Conservation (phyloP, 2,888 invertebrate genomes). For the Hyalella azteca region DNA sequence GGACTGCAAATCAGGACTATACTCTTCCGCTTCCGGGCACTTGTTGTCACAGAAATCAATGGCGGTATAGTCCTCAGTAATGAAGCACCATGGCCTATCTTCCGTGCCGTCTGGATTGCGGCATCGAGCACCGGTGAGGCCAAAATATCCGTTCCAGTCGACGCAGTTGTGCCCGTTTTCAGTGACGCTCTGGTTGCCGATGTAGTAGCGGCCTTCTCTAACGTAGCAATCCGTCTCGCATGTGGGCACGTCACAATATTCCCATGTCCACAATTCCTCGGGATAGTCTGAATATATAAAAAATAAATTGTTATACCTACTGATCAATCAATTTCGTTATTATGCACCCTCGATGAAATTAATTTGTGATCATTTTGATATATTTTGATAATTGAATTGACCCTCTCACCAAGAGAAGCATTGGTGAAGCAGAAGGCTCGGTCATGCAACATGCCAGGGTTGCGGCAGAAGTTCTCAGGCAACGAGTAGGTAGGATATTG, state of each 20-base stretch:
- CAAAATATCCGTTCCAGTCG: constrained; percentile 43
- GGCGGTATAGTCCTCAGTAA: constrained; percentile 37
- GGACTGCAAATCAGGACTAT: constrained; percentile 38
- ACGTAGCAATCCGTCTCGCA: constrained; percentile 42
- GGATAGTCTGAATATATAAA: not conserved
- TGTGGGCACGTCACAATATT: constrained; percentile 42
- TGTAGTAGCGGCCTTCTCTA: constrained; percentile 34
- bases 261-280: constrained; percentile 46
- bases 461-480: constrained; percentile 40
- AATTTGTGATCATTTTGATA: no score
- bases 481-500: constrained; percentile 38
- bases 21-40: constrained; percentile 43
- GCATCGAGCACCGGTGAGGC: constrained; percentile 35
- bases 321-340: not conserved
- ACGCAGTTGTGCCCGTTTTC: constrained; percentile 41
- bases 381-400: no score
- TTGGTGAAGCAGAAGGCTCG: constrained; percentile 49
- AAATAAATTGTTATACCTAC: not conserved
- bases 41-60: constrained; percentile 47
- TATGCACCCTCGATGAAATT: no score
- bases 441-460: constrained; percentile 37
- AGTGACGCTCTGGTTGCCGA: constrained; percentile 44
- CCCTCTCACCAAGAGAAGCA: constrained; percentile 41
- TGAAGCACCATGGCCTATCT: constrained; percentile 45
- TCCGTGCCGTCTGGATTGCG: constrained; percentile 44